phyloP scores from a whole-genome alignment of 2,888 invertebrate genomes.

The Ariolimax columbianus region DNA sequence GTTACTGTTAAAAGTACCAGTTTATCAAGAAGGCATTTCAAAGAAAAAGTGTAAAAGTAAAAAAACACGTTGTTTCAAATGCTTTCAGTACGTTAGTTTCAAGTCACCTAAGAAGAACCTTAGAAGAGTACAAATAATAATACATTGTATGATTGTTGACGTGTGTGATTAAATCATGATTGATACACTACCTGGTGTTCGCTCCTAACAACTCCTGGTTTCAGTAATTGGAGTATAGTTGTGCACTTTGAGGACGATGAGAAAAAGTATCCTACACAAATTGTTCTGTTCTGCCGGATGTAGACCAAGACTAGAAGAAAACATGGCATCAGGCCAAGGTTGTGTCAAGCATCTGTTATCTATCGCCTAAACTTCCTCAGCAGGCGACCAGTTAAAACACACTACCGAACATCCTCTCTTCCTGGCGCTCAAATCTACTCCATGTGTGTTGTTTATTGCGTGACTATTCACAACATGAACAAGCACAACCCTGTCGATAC shows the following conservation, averaged over 20 bases:
- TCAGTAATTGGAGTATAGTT: background rate
- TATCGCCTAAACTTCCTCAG: background rate
- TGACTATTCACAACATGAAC: background rate
- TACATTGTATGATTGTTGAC: no score
- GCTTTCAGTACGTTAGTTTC: no score
- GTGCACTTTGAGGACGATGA: background rate
- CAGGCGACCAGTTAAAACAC: background rate
- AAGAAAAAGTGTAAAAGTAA: no score
- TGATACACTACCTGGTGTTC: background rate
- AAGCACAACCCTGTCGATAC: background rate
- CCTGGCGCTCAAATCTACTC: background rate
- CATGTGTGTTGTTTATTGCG: background rate
- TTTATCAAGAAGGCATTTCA: no score
- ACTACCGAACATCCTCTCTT: background rate
- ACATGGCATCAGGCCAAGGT: constrained; percentile 24
- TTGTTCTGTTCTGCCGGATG: background rate
- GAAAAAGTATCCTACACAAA: background rate
- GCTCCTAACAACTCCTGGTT: background rate
- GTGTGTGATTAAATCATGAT: no score
- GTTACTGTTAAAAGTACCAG: no score
- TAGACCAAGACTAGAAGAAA: background rate
- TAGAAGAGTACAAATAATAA: no score
- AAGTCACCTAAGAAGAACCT: no score
- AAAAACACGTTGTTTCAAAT: no score
- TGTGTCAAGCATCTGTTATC: constrained; percentile 8